Conservation (phyloP, 1,140 invertebrate species). For the Saccostrea echinata region DNA sequence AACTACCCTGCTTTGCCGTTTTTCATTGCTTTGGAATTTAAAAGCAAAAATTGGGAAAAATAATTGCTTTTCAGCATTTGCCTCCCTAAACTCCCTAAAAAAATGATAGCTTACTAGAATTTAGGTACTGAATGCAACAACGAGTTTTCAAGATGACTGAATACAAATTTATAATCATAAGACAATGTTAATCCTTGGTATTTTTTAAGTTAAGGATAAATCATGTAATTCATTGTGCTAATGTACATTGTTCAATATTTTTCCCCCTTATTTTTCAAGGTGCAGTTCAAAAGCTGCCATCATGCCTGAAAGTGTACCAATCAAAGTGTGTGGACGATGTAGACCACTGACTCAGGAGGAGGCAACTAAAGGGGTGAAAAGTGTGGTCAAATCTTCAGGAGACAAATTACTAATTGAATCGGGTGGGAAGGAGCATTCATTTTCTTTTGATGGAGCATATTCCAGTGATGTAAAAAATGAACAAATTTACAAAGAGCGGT, state of each 20-base stretch:
- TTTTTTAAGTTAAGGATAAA: too few relatives aligned
- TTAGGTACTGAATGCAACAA: too few relatives aligned
- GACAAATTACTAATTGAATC: constrained; percentile 70
- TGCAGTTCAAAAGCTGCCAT: background rate
- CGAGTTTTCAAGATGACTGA: too few relatives aligned
- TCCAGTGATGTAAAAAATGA: constrained; percentile 68
- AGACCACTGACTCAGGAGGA: constrained; percentile 72
- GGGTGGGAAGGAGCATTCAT: constrained; percentile 74
- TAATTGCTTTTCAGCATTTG: too few relatives aligned
- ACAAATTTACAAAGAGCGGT: constrained; percentile 72
- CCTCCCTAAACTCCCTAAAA: too few relatives aligned
- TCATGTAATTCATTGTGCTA: too few relatives aligned
- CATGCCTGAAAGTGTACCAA: constrained; percentile 69
- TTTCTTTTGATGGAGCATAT: constrained; percentile 72
- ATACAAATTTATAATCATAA: too few relatives aligned
- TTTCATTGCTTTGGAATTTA: too few relatives aligned
- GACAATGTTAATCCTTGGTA: too few relatives aligned
- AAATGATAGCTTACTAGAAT: too few relatives aligned
- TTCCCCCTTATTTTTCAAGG: background rate
- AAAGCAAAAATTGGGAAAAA: too few relatives aligned
- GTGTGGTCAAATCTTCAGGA: constrained; percentile 66
- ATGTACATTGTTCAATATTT: background rate
- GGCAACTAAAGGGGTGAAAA: constrained; percentile 67
- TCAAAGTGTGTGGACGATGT: constrained; percentile 71
- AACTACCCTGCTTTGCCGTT: too few relatives aligned